These are phyloP conservation scores for Tribolium madens DNA, from an alignment of 1,140 invertebrate species.

Conservation along the genomic window DNA sequence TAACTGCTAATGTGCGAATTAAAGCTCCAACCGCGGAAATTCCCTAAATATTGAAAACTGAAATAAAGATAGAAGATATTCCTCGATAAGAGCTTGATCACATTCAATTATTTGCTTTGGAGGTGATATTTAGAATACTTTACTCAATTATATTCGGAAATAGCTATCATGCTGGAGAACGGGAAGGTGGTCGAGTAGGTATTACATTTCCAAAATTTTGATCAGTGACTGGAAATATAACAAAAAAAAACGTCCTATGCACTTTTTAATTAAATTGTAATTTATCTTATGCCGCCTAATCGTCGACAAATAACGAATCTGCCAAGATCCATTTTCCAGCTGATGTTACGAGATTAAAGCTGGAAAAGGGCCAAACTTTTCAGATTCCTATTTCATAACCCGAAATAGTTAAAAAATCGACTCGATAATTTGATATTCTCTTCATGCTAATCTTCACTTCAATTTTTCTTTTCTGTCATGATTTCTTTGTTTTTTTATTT, in stretches of 20 bases:
- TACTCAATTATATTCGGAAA: neutral
- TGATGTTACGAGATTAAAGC: conserved; percentile 4
- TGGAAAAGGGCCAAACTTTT: neutral
- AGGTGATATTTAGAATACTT: neutral
- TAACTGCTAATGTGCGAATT: neutral
- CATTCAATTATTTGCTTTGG: neutral
- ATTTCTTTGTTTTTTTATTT: conserved; percentile 7
- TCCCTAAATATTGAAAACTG: neutral
- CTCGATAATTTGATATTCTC: conserved; percentile 4
- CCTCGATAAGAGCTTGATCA: neutral
- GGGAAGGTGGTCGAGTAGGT: neutral
- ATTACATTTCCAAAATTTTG: neutral
- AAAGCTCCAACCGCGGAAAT: neutral
- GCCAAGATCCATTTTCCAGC: neutral
- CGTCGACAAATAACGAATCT: conserved; percentile 7
- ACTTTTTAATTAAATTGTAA: neutral
- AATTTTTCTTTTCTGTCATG: neutral
- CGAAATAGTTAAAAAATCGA: conserved; percentile 22
- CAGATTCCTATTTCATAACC: neutral
- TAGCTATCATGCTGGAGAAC: neutral
- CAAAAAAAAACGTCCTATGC: neutral
- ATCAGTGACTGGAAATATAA: neutral
- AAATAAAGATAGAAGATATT: neutral
- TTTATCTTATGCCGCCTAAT: neutral
- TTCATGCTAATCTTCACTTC: conserved; percentile 6